Base-by-base conservation (phyloP, 1,140 invertebrate species). In the Phymorhynchus buccinoides region DNA sequence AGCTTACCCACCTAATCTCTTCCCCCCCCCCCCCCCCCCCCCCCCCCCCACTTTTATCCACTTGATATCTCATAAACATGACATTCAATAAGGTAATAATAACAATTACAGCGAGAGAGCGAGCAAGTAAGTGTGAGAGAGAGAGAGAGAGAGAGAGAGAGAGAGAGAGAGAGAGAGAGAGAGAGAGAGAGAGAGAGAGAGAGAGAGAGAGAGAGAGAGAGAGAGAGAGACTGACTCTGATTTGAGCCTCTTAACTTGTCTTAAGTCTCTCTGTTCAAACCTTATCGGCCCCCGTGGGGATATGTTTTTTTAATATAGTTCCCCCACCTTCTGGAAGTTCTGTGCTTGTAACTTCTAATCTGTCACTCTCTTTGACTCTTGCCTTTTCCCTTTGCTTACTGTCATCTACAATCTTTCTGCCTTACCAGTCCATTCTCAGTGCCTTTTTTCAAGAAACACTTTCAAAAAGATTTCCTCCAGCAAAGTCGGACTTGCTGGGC, bases 141-240 rank as follows among this genome's bases (percentile, higher is more conserved):
- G 37, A n/a, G 77, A 79, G 41, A 42, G 77, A 79, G 41, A 79
- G 41, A 79, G 37, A 79, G 77, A 79, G 18, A 48, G 41, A 79
- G 0, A 79, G 12, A 79, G 41, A 44, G 18, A 79, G 77, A 44
- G 41, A 42, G 39, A 27, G 77, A 27, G 41, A 32, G 32, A 73
- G 68, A 73, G 35, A n/a, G 3, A 73, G 71, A 73, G 71, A 73
- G 48, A 27, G 62, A 66, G 62, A 4, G 27, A 27, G 14, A 68
- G 62, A 22, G 62, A 22, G 62, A 68, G 14, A 22, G 62, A 22
- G 27, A 68, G 62, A 27, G 48, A 52, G 48, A 52, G 62, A 18
- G 75, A 39, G 41, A 16, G 75, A 39, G 37, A 18, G 75, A 39
- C 22, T 32, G 16, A 9, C 71, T 14, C 14, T 37, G 32, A 32